Evolutionary conservation across 2,888 invertebrate species (phyloP), one percentile per base, ranked within the genome.

Genomic region (Volucella inanis): DNA sequence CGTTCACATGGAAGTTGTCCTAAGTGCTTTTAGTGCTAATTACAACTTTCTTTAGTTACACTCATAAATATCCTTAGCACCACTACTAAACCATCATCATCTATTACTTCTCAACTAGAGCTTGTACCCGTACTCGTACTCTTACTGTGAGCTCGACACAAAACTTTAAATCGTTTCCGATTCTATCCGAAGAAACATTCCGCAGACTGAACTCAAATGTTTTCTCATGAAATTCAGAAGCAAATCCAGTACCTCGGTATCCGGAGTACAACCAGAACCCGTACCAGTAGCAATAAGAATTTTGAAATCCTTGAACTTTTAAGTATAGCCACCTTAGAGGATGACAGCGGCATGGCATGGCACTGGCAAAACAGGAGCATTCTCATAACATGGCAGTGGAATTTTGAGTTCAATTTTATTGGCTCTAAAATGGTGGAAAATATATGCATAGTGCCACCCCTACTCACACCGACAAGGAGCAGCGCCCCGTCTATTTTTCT

Each of bases 391-490:
- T 77, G 65, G 76, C 65, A 55, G 65, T 62, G 62, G 70, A 77
- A 68, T 78, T 85, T 85, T 81, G 81, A 81, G 81, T 85, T 85
- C 85, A 85, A 85, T 85, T 85, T 81, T 76, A 81, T 81, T 72
- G 74, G 81, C 71, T 62, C 61, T 85, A 68, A 81, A 85, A 68
- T 43, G 49, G 61, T 9, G 65, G 43, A 61, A 67, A 67, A 79
- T 59, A 74, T 75, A 67, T 74, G 74, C 62, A 52, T 41, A 39
- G n/a, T 18, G 8, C 14, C 1, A 38, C 3, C 4, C 38, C 22
- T n/a, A 22, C 50, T 31, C 57, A 12, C n/a, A 31, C 3, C 2
- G 41, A 18, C n/a, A 52, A 41, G 22, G 31, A 75, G 57, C 39
- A 49, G 64, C 15, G 39, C 52, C 18, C 15, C 43, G 68, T 77